These are phyloP conservation scores for Zenarchopterus dispar DNA, from an alignment of 2,797 vertebrate species.

Conservation along the genomic window DNA sequence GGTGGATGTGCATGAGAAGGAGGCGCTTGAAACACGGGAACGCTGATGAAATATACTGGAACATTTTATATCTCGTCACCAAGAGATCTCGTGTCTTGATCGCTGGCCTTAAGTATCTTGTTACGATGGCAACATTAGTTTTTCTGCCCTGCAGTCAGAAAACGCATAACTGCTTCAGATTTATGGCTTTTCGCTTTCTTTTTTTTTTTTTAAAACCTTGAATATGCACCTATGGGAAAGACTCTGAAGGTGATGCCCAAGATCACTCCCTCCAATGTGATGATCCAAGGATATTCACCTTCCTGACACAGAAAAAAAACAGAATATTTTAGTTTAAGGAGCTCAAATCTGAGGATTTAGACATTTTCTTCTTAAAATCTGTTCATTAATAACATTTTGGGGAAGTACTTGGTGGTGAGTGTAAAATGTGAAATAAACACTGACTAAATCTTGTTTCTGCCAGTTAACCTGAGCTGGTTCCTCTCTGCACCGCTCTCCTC, in stretches of 20 bases:
- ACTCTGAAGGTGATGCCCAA: not conserved
- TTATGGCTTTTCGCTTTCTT: slow-evolving; percentile 51
- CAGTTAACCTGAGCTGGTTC: too few species aligned
- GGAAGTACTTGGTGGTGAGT: too few species aligned
- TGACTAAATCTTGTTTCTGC: too few species aligned
- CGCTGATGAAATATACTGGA: slow-evolving; percentile 62
- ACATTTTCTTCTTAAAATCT: too few species aligned
- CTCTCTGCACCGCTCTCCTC: too few species aligned
- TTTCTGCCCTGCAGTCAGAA: slow-evolving; percentile 37
- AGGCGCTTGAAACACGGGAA: slow-evolving; percentile 54
- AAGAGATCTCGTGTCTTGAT: slow-evolving; percentile 47
- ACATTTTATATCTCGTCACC: slow-evolving; percentile 65
- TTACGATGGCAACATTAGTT: slow-evolving; percentile 37
- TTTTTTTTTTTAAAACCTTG: slow-evolving; percentile 30
- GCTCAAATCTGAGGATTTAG: not conserved
- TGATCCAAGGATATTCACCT: not conserved
- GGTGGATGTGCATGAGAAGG: slow-evolving; percentile 56
- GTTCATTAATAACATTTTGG: too few species aligned
- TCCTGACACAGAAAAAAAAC: not conserved
- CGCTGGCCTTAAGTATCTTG: slow-evolving; percentile 41
- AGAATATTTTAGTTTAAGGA: not conserved
- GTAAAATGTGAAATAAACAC: too few species aligned
- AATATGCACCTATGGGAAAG: slow-evolving; percentile 13
- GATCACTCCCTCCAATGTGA: too few species aligned
- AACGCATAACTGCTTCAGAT: slow-evolving; percentile 27